Percentiles rank a stretch among this genome's conserved stretches.
These are phyloP conservation scores for Andrena minutula DNA, from an alignment of 2,888 invertebrate species.

Conservation along the genomic window DNA sequence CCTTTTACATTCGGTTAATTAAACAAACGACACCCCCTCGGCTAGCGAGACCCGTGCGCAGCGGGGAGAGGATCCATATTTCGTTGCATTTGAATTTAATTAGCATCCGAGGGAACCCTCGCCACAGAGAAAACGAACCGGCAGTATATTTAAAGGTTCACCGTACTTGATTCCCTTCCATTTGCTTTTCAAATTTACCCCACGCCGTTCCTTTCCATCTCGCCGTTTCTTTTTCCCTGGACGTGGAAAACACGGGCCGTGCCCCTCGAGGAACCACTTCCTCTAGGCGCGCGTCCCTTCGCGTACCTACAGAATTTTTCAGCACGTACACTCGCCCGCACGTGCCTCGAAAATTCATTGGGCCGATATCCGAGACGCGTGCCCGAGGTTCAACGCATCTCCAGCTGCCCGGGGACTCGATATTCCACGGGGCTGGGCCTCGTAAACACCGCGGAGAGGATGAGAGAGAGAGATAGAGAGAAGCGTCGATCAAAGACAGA, in stretches of 20 bases:
- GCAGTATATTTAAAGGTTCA: neutral
- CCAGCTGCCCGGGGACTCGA: too few species aligned
- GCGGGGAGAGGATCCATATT: neutral
- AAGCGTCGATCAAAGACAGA: constrained; percentile 1
- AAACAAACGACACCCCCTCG: constrained; percentile 17
- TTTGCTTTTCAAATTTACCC: constrained; percentile 8
- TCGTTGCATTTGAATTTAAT: neutral
- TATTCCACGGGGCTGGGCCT: neutral
- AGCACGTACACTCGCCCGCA: constrained; percentile 16
- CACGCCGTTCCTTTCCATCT: neutral
- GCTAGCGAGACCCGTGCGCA: neutral
- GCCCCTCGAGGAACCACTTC: neutral
- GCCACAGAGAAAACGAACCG: neutral
- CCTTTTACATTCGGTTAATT: constrained; percentile 30
- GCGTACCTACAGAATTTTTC: constrained; percentile 24
- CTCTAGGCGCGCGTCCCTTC: neutral
- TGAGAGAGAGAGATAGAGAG: constrained; percentile 2
- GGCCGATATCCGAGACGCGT: constrained; percentile 49
- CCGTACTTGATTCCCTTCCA: neutral
- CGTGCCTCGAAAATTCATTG: constrained; percentile 58
- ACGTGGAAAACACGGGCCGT: neutral
- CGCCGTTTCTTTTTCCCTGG: neutral
- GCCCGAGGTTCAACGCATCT: constrained; percentile 31
- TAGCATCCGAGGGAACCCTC: neutral
- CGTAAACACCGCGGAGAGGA: too few species aligned